Evolutionary conservation across 2,797 vertebrate species (phyloP), one percentile per base, ranked within the genome.

Genomic region (Tamandua tetradactyla): DNA sequence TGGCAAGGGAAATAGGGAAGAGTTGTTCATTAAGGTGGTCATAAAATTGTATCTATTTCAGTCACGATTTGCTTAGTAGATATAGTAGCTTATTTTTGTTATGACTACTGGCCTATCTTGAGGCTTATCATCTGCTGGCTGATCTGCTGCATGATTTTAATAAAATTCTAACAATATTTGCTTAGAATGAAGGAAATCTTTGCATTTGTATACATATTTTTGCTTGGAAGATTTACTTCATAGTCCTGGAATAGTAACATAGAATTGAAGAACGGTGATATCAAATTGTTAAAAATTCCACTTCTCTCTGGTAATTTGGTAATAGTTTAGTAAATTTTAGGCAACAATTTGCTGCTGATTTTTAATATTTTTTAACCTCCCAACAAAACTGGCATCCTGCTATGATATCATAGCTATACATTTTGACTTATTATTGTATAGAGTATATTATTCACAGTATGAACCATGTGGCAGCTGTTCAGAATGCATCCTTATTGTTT

Each of bases 41-140:
- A 52, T 95, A 72, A 89, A 84, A 42, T 84, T 91, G 96, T 83
- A 87, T 66, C 25, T 49, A 96, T n/a, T 92, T 59, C 20, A 74
- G 80, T 82, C 49, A 79, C 86, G 79, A 11, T 88, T 81, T 95
- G 44, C 62, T 57, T 84, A 82, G 30, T 80, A 84, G 68, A 69
- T 68, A 84, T 0, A 40, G 12, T 84, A 80, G 83, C 49, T 92
- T 92, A 83, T 74, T 90, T 96, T 80, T 95, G 57, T 87, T 64
- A 7, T 81, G 76, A 93, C 57, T 96, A 20, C 9, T 94, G 76
- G 78, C 30, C 40, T 89, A 92, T 93, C n/a, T 83, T 95, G 27
- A n/a, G 59, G 42, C 83, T 95, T 96, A 96, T 85, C 13, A 47
- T 87, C 37, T 94, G 52, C 20, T 96, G 52, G 32, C 18, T 96